phyloP scores from a whole-genome alignment of 2,113 vertebrate species.

The human (Homo sapiens) region GRCh38 chr6:145838501-145839000 shows the following conservation, averaged over 20 bases:
- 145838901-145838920: not conserved
- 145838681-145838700: not conserved
- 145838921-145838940: constrained; percentile 7
- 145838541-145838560: not conserved
- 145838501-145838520: not conserved
- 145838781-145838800: not conserved
- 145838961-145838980: constrained; percentile 19
- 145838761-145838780: not conserved
- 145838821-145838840: not conserved
- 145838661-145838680: not conserved
- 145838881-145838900: not conserved
- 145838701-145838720: not conserved
- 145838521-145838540: not conserved
- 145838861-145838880: not conserved
- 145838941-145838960: not conserved
- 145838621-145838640: not conserved
- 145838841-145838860: not conserved
- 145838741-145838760: not conserved
- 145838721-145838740: not conserved
- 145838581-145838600: not conserved
- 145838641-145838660: not conserved
- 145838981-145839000: not conserved
- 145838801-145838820: constrained; percentile 4
- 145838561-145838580: not conserved
- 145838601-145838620: not conserved